A percentile compares a stretch with the other conserved stretches of the same genome.
Conservation (phyloP, 2,113 vertebrate genomes). For the Sterna hirundo region DNA sequence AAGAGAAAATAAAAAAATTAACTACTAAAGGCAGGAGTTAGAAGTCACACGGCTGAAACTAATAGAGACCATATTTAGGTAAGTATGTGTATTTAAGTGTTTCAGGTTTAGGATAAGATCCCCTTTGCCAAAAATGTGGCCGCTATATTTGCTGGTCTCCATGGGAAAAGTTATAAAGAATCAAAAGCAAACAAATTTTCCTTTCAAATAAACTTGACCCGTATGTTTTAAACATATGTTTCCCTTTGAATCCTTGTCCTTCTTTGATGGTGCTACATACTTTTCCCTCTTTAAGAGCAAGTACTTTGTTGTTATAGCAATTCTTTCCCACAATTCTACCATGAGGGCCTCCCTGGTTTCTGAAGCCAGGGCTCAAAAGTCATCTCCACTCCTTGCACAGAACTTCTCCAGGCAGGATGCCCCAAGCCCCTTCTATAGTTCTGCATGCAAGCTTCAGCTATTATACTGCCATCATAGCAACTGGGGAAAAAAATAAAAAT, state of each 20-base stretch:
- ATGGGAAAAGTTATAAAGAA: constrained; percentile 22
- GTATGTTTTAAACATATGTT: background rate
- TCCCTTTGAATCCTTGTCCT: background rate
- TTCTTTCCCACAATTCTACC: background rate
- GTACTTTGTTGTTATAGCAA: background rate
- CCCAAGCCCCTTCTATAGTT: background rate
- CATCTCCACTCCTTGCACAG: background rate
- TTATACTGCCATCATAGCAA: background rate
- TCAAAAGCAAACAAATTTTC: constrained; percentile 43
- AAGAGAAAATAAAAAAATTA: background rate
- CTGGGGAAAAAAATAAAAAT: background rate
- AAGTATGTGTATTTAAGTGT: constrained; percentile 18
- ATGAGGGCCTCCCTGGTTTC: background rate
- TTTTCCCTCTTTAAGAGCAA: background rate
- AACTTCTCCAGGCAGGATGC: background rate
- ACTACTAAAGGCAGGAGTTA: background rate
- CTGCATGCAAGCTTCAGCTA: background rate
- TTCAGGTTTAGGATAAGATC: constrained; percentile 5
- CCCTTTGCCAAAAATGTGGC: constrained; percentile 42
- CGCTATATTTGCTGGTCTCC: constrained; percentile 14
- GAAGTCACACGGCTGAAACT: background rate
- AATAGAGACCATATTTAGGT: constrained; percentile 1
- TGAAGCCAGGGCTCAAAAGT: background rate
- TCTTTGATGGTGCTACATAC: background rate
- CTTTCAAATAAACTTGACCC: constrained; percentile 33